phyloP scores from a whole-genome alignment of 2,888 invertebrate genomes.

The Xylocampa areola region DNA sequence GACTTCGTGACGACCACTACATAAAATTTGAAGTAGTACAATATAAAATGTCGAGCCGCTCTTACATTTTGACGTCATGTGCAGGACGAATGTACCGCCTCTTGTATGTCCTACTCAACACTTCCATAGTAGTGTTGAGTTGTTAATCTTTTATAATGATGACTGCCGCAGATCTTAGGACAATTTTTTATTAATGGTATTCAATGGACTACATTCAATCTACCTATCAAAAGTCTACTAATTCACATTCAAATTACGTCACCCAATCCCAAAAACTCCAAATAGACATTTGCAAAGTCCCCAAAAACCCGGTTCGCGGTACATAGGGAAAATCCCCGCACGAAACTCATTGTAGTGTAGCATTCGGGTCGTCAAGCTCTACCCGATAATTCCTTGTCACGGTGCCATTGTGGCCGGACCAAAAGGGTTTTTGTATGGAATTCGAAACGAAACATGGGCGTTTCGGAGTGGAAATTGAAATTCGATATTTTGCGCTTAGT shows the following conservation, averaged over 20 bases:
- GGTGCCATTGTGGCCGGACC: slow-evolving; percentile 56
- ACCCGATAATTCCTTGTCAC: slow-evolving; percentile 66
- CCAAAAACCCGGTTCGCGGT: slow-evolving; percentile 12
- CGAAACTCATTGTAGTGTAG: slow-evolving; percentile 52
- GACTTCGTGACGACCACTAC: too few species aligned
- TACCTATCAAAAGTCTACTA: too few species aligned
- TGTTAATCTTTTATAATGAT: too few species aligned
- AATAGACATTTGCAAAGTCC: slow-evolving; percentile 22
- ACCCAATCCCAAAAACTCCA: not conserved
- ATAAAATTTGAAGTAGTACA: too few species aligned
- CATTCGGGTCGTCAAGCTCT: slow-evolving; percentile 52
- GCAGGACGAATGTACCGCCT: not conserved
- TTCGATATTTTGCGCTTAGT: slow-evolving; percentile 56
- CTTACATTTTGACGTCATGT: slow-evolving; percentile 1
- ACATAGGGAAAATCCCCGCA: slow-evolving; percentile 41
- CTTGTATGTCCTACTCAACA: too few species aligned
- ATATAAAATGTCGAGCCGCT: not conserved
- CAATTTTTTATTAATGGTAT: too few species aligned
- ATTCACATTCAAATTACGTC: not conserved
- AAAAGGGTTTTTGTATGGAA: slow-evolving; percentile 56
- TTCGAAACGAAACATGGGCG: slow-evolving; percentile 38
- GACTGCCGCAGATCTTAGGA: too few species aligned
- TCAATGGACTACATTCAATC: too few species aligned
- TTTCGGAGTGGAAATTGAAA: slow-evolving; percentile 60
- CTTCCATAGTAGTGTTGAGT: too few species aligned